phyloP scores from a whole-genome alignment of 2,888 invertebrate species.

The Mallateleia sp. region DNA sequence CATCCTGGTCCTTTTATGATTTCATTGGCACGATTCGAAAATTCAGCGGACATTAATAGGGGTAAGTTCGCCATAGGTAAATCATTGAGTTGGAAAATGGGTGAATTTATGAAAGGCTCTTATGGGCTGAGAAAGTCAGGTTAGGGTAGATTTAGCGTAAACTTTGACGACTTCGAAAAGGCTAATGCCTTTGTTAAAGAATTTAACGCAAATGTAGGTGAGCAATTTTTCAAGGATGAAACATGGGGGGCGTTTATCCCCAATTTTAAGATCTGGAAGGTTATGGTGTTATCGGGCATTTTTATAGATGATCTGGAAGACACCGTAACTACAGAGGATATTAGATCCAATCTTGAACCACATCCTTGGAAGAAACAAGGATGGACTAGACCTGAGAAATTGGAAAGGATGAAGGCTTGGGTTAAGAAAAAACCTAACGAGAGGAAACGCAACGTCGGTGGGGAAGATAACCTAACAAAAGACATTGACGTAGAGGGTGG shows the following conservation, averaged over 20 bases:
- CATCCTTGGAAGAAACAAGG: background rate
- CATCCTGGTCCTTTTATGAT: background rate
- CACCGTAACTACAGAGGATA: background rate
- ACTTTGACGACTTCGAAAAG: background rate
- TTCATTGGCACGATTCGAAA: background rate
- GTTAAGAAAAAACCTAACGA: background rate
- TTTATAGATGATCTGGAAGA: background rate
- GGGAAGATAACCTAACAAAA: too few species aligned
- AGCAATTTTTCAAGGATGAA: background rate
- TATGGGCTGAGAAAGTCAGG: slow-evolving; percentile 4
- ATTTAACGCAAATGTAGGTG: background rate
- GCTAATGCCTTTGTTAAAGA: background rate
- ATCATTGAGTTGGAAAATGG: background rate
- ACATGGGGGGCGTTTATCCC: slow-evolving; percentile 8
- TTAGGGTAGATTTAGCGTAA: background rate
- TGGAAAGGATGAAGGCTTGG: slow-evolving; percentile 23
- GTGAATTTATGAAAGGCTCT: background rate
- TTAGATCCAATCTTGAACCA: background rate
- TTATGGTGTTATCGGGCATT: background rate
- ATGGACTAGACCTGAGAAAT: slow-evolving; percentile 13
- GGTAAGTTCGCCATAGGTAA: background rate
- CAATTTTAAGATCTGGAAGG: background rate
- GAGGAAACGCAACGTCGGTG: too few species aligned
- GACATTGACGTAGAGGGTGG: too few species aligned
- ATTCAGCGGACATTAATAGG: background rate